Conservation (phyloP, 2,113 vertebrate species). For the Holacanthus passer region DNA sequence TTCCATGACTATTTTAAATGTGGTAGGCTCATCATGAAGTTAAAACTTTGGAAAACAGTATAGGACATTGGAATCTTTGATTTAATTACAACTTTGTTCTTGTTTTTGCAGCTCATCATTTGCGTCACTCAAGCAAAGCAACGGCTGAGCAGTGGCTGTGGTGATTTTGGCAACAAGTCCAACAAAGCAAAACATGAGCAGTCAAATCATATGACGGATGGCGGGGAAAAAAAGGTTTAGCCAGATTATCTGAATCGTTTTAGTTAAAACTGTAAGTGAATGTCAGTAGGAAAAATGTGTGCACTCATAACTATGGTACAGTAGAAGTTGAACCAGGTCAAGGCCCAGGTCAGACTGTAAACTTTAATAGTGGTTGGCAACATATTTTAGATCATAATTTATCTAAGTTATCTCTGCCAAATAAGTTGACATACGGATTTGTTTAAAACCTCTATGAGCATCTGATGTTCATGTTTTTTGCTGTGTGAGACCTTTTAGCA, state of each 20-base stretch:
- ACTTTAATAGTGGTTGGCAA: background rate
- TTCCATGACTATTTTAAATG: background rate
- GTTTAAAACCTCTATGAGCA: background rate
- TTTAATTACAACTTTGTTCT: background rate
- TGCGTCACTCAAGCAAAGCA: background rate
- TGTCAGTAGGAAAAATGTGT: too few species aligned
- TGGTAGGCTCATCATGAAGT: background rate
- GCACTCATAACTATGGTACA: too few species aligned
- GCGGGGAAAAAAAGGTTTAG: background rate
- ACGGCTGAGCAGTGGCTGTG: background rate
- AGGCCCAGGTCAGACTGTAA: background rate
- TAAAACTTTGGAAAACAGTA: background rate
- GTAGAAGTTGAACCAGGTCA: too few species aligned
- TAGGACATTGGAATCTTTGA: too few species aligned
- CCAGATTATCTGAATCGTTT: background rate
- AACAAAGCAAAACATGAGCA: background rate
- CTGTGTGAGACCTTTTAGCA: background rate
- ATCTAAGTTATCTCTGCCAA: background rate
- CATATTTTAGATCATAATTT: too few species aligned
- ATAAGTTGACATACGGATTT: background rate
- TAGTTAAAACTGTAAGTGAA: too few species aligned
- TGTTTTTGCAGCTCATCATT: background rate
- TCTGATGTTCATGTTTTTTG: background rate
- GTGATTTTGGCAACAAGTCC: background rate
- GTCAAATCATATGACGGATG: background rate